Base-by-base conservation (phyloP, 2,113 vertebrate genomes). In the Chinchilla lanigera region DNA sequence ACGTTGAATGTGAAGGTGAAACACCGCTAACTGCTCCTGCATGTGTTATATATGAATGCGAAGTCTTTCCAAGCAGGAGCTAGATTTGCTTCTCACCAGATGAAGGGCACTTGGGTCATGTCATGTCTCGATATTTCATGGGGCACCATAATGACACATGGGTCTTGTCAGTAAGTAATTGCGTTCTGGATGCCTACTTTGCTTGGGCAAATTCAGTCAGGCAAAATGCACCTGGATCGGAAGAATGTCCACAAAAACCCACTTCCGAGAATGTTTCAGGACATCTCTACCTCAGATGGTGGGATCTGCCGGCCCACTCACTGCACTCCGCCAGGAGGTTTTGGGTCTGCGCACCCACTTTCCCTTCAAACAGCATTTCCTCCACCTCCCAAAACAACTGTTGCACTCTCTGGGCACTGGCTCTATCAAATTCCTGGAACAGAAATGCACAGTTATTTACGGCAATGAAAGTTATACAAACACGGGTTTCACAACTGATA, bases 321-420 rank as follows among this genome's bases (percentile, higher is more conserved):
- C 97, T 83, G 97, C 99, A 99, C 96, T 99, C 99, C 8, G 89
- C 95, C 97, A 97, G 95, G 0, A 99, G 97, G 61, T 97, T 98
- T 97, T 99, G 96, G 12, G 98, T 99, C 67, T 98, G 98, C 71
- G 98, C 95, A 69, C 98, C 98, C 44, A 98, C 98, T 96, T 98
- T 99, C 56, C 98, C 99, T 98, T 99, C 99, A 97, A 99, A 99
- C 58, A 99, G 94, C 98, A 99, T 98, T 98, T 99, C 99, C 92
- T 99, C 99, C 10, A 99, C 98, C 91, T 99, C 99, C 98, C 98
- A 98, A 91, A 99, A 98, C 50, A 99, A 98, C 94, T 99, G 99
- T 84, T 98, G 98, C 1, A 99, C 99, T 96, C 97, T 98, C 94
- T 99, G 98, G 0, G 99, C 98, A 80, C 98, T 99, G 56, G 92